phyloP scores from a whole-genome alignment of 2,113 vertebrate species.

The Xiphophorus maculatus region DNA sequence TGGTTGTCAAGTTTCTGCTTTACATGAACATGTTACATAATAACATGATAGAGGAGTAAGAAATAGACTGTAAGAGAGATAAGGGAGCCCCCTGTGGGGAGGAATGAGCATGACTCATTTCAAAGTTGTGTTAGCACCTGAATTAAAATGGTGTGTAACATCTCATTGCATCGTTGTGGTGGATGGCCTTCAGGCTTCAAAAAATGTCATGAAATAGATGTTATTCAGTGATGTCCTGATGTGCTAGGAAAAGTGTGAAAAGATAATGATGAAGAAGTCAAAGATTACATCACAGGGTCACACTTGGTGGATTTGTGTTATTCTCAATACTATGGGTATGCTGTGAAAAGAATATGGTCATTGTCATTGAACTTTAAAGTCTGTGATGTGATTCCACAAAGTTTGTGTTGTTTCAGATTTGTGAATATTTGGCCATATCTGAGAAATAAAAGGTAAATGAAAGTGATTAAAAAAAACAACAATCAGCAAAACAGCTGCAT shows the following conservation, averaged over 20 bases:
- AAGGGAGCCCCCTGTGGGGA: conserved; percentile 10
- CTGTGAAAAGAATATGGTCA: neutral
- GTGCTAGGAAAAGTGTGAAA: conserved; percentile 7
- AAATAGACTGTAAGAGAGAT: conserved; percentile 14
- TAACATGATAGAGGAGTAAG: conserved; percentile 2
- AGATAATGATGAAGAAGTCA: conserved; percentile 1
- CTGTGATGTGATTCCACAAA: neutral
- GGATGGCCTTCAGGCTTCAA: conserved; percentile 15
- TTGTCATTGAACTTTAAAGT: neutral
- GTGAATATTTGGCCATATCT: too few species aligned
- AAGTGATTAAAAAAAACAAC: too few species aligned
- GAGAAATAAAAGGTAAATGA: too few species aligned
- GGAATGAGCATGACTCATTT: conserved; percentile 25
- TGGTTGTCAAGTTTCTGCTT: conserved; percentile 15
- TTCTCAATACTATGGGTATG: neutral
- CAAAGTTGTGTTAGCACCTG: conserved; percentile 7
- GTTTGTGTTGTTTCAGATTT: neutral
- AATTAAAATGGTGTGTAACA: conserved; percentile 11
- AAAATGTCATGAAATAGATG: conserved; percentile 15
- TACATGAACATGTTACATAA: conserved; percentile 17
- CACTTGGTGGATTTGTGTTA: neutral
- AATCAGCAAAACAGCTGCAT: too few species aligned
- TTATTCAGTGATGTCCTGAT: conserved; percentile 13
- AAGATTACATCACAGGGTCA: neutral
- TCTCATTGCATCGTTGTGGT: conserved; percentile 9